Percentiles rank a stretch among this genome's conserved stretches.
phyloP scores from a whole-genome alignment of 2,797 vertebrate species.

The Petrocephalus schoutedeni region DNA sequence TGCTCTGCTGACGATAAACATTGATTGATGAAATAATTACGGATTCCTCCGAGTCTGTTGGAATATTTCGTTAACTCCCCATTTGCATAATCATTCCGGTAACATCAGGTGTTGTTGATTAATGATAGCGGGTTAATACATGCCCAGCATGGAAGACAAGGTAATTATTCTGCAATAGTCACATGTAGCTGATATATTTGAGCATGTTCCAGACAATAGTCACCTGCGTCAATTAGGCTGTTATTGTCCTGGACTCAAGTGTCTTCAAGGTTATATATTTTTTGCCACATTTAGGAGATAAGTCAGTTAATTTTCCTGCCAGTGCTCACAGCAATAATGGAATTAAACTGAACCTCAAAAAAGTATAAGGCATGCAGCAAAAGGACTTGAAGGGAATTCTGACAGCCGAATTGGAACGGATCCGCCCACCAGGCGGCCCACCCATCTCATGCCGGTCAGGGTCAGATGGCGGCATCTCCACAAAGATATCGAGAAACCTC shows the following conservation, averaged over 20 bases:
- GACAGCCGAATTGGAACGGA: neutral
- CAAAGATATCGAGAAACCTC: neutral
- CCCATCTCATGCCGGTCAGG: neutral
- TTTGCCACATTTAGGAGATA: neutral
- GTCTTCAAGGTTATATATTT: neutral
- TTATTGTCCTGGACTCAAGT: neutral
- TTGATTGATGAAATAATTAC: constrained; percentile 16
- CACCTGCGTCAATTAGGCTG: neutral
- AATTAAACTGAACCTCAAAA: neutral
- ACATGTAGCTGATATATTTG: neutral
- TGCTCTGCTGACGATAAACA: neutral
- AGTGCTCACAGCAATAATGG: neutral
- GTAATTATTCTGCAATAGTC: neutral
- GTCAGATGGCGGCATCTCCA: neutral
- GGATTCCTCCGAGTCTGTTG: neutral
- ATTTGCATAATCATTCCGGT: neutral
- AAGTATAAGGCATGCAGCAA: neutral
- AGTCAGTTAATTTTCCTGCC: neutral
- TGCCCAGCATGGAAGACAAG: neutral
- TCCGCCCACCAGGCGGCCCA: neutral
- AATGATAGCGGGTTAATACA: constrained; percentile 5
- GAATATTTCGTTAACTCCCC: neutral
- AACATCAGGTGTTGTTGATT: constrained; percentile 7
- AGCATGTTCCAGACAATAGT: neutral
- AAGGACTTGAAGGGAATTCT: neutral